Percentiles rank a stretch among this genome's conserved stretches.
Evolutionary conservation across 2,113 vertebrate species (phyloP).

Genomic region (Procavia capensis): DNA sequence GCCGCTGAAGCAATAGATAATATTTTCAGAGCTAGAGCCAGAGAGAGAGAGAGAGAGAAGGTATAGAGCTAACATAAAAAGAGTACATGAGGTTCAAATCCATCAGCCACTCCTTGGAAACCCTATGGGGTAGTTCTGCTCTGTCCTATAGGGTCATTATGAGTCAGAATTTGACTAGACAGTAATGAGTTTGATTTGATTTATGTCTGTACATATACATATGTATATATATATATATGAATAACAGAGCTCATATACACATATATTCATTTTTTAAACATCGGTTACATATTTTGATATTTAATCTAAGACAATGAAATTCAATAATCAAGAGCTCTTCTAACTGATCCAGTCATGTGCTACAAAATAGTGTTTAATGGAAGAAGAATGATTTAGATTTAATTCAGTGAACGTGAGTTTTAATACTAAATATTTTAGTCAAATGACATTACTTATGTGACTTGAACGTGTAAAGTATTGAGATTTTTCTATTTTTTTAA

Average conservation of each 20-base stretch:
- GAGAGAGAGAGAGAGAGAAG: not conserved
- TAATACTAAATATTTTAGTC: slow-evolving; percentile 28
- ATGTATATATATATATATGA: too few relatives aligned
- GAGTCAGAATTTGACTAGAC: too few relatives aligned
- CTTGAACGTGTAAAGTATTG: not conserved
- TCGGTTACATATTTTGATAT: slow-evolving; percentile 1
- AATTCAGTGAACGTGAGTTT: slow-evolving; percentile 16
- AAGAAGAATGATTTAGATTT: slow-evolving; percentile 36
- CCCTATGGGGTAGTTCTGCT: too few relatives aligned
- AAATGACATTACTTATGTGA: not conserved
- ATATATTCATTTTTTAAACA: slow-evolving; percentile 44
- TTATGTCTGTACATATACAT: too few relatives aligned
- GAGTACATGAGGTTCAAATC: too few relatives aligned
- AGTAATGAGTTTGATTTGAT: too few relatives aligned
- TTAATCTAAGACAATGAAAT: not conserved
- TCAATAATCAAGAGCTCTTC: slow-evolving; percentile 4
- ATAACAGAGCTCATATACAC: too few relatives aligned
- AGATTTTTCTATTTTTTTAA: slow-evolving; percentile 33
- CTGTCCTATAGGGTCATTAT: too few relatives aligned
- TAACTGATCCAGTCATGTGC: slow-evolving; percentile 1
- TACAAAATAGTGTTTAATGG: slow-evolving; percentile 4
- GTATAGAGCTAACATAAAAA: not conserved
- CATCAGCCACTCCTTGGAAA: too few relatives aligned
- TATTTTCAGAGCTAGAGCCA: not conserved
- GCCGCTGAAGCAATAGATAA: not conserved